Evolutionary conservation across 2,797 vertebrate species (phyloP).

Genomic region (Caiman crocodilus): DNA sequence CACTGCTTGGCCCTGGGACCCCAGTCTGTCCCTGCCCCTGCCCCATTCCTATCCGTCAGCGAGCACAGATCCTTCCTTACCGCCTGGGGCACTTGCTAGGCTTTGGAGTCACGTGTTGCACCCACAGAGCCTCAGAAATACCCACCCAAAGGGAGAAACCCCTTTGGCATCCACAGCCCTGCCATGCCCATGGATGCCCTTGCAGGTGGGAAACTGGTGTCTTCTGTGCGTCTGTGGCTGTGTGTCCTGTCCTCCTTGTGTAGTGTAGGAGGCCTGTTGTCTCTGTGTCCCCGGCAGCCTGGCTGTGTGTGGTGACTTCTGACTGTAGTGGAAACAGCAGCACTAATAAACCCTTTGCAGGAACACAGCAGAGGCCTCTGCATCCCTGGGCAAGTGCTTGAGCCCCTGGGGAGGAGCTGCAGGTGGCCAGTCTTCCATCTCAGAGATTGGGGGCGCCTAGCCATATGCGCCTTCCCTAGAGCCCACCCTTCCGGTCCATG

Average conservation of each 20-base stretch:
- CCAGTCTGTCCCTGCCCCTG: background rate
- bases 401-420: background rate
- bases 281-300: background rate
- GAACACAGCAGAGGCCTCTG: background rate
- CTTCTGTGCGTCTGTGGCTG: slow-evolving; percentile 61
- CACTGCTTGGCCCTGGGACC: background rate
- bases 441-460: too few species aligned
- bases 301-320: slow-evolving; percentile 68
- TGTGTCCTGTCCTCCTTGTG: slow-evolving; percentile 66
- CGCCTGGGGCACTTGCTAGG: background rate
- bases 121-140: background rate
- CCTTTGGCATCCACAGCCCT: rapidly evolving
- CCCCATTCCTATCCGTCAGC: background rate
- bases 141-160: background rate
- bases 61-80: background rate
- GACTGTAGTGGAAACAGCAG: slow-evolving; percentile 74
- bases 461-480: too few species aligned
- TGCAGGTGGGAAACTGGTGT: background rate
- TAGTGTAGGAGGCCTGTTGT: slow-evolving; percentile 71
- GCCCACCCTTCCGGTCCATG: too few species aligned
- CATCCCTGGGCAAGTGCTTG: background rate
- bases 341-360: slow-evolving; percentile 75
- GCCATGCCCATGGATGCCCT: background rate
- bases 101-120: too few species aligned
- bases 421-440: too few species aligned